Conservation (phyloP, 1,140 invertebrate species). For the Apis dorsata region DNA sequence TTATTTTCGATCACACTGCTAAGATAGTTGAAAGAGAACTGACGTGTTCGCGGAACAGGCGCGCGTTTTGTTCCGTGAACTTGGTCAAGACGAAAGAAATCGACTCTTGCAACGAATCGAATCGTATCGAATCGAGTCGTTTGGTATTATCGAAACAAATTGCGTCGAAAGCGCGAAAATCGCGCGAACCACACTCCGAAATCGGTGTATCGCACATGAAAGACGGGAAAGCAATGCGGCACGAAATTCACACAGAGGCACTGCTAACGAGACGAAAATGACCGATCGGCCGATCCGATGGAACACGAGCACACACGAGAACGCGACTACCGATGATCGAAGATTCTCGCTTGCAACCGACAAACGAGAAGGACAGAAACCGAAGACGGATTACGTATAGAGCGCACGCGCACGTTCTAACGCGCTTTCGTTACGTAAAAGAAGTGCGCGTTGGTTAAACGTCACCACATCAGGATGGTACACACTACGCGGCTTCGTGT, state of each 20-base stretch:
- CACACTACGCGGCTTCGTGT: constrained; percentile 16
- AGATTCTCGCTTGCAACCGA: constrained; percentile 41
- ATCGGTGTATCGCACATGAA: background rate
- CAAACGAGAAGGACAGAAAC: constrained; percentile 37
- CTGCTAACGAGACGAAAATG: constrained; percentile 42
- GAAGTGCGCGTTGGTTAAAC: constrained; percentile 63
- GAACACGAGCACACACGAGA: constrained; percentile 56
- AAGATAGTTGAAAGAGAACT: background rate
- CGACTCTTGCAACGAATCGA: constrained; percentile 12
- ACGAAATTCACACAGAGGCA: constrained; percentile 33
- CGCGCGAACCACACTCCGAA: background rate
- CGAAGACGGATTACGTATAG: constrained; percentile 55
- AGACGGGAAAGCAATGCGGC: constrained; percentile 13
- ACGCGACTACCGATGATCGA: constrained; percentile 60
- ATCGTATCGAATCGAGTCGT: background rate
- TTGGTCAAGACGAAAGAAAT: constrained; percentile 2
- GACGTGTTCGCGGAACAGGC: constrained; percentile 25
- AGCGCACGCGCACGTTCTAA: constrained; percentile 59
- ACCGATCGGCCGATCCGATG: constrained; percentile 51
- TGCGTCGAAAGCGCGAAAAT: constrained; percentile 27
- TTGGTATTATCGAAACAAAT: background rate
- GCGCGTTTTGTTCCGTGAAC: constrained; percentile 34
- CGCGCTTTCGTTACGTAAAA: constrained; percentile 67
- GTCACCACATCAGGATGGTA: constrained; percentile 27
- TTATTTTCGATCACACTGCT: constrained; percentile 18